Conservation (phyloP, 2,113 vertebrate genomes). For the Zosterops borbonicus region DNA sequence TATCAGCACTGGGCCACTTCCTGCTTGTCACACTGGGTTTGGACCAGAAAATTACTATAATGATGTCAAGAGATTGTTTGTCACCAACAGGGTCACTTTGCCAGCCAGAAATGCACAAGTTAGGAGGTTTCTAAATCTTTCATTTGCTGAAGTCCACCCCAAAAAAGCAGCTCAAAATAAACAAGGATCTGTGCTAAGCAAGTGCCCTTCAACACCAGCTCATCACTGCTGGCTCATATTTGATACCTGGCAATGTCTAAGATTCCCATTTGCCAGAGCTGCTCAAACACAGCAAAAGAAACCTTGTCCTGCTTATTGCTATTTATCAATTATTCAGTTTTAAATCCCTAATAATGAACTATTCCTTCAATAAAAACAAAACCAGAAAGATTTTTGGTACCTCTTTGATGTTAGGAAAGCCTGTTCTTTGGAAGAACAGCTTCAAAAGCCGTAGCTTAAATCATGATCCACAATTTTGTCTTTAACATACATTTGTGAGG, state of each 20-base stretch:
- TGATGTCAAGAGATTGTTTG: neutral
- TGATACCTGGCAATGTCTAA: neutral
- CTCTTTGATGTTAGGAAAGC: neutral
- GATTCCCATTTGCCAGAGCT: neutral
- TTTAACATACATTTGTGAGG: neutral
- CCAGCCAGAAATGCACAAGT: neutral
- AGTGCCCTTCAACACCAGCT: neutral
- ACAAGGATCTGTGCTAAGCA: neutral
- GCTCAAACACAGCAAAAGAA: neutral
- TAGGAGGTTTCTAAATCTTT: neutral
- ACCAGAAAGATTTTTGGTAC: neutral
- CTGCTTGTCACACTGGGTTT: neutral
- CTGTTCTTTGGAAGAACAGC: neutral
- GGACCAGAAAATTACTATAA: neutral
- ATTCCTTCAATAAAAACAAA: neutral
- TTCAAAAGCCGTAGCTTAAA: neutral
- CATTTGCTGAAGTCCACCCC: neutral
- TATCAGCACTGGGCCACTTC: neutral
- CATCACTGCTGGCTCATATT: rapidly evolving
- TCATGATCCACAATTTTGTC: neutral
- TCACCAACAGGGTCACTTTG: neutral
- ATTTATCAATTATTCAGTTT: neutral
- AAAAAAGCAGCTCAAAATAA: neutral
- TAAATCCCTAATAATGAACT: neutral
- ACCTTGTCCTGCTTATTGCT: neutral